Base-by-base conservation (phyloP, 2,113 vertebrate species). In the Xiphophorus hellerii region DNA sequence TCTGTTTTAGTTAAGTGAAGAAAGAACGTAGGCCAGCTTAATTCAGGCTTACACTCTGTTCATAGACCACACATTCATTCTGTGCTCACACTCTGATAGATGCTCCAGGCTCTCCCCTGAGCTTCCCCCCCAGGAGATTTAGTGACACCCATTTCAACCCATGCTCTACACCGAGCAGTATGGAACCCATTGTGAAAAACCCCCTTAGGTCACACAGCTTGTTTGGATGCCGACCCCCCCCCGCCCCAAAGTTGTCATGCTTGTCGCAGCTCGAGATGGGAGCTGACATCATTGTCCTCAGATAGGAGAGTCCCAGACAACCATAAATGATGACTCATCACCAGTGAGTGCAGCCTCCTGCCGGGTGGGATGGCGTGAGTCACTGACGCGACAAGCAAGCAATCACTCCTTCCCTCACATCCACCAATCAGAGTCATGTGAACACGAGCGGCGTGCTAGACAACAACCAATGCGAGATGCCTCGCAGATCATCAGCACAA, bases 251-350 rank as follows among this genome's bases (percentile, higher is more conserved):
- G 76, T 71, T 83, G 82, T 87, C 83, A 86, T 67, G 65, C 74
- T 80, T 76, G n/a, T 77, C 86, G 77, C 90, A 91, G 84, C 83
- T 90, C 85, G 88, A 88, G 86, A 86, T 82, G 78, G 77, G 51
- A 64, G 60, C 83, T 93, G 93, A 94, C 87, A 90, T 94, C 87
- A 95, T 88, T 39, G 78, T 67, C 76, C 81, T 85, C 82, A 78
- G 85, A 89, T 88, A 85, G 89, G 84, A 86, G 76, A 90, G 85
- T 88, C 84, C 84, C 86, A 80, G 82, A 88, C 90, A 87, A 71
- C 84, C 80, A 68, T 66, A 54, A 86, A 28, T 62, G 73, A 86
- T 91, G 86, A 91, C 44, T 94, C 90, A 92, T 87, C 82, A 77
- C 85, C 73, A 81, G 81, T 81, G 76, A 81, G 74, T 77, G 69